Evolutionary conservation across 2,797 vertebrate species (phyloP).

Genomic region (Eurystomus glaucurus): DNA sequence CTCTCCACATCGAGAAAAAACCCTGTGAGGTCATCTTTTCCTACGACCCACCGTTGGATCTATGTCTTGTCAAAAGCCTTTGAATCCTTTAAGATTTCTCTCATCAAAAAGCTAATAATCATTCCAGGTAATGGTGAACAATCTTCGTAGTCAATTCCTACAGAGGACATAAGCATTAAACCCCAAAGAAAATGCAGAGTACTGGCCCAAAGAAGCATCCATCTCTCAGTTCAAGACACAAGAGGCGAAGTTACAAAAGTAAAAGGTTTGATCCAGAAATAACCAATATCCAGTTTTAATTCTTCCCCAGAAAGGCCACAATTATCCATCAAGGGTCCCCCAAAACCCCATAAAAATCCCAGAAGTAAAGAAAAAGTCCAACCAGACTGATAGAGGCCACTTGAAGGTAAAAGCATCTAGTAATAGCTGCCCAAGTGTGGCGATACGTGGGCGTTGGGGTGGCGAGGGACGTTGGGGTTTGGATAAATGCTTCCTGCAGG

Average conservation of each 20-base stretch:
- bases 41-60: conserved; percentile 83
- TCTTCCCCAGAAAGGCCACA: conserved; percentile 78
- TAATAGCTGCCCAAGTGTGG: conserved; percentile 98
- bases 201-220: conserved; percentile 82
- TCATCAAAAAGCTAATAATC: conserved; percentile 26
- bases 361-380: conserved; percentile 70
- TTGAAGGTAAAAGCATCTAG: conserved; percentile 80
- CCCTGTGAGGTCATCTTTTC: neutral
- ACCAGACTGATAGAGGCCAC: conserved; percentile 60
- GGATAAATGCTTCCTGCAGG: conserved; percentile 94
- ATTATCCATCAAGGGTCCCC: conserved; percentile 70
- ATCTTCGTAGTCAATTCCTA: conserved; percentile 39
- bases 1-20: conserved; percentile 50
- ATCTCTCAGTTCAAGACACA: conserved; percentile 76
- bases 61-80: conserved; percentile 80
- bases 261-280: conserved; percentile 73
- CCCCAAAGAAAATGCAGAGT: conserved; percentile 60
- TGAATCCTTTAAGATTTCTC: conserved; percentile 63
- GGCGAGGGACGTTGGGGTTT: conserved; percentile 93
- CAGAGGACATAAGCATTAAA: conserved; percentile 60
- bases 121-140: conserved; percentile 41
- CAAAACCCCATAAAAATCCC: conserved; percentile 59
- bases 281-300: conserved; percentile 89
- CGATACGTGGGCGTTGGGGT: conserved; percentile 95
- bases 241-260: conserved; percentile 76